Percentiles rank a stretch among this genome's conserved stretches.
These are phyloP conservation scores for Oligia latruncula DNA, from an alignment of 2,888 invertebrate species.

Conservation along the genomic window DNA sequence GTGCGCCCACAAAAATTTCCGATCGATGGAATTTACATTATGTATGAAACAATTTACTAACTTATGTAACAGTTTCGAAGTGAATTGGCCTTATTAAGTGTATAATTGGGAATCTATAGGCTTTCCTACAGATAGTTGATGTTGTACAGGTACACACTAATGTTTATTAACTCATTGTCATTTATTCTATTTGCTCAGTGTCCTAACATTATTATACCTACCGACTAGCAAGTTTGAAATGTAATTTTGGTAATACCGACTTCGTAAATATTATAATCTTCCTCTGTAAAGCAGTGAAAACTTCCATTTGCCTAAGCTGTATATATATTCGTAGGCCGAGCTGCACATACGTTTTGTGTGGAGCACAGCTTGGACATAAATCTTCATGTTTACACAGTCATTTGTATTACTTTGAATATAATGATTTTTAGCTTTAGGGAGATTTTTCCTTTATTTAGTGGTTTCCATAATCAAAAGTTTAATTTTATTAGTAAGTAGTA, in stretches of 20 bases:
- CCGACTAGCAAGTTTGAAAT: slow-evolving; percentile 3
- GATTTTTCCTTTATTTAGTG: background rate
- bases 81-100: background rate
- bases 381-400: background rate
- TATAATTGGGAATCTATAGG: slow-evolving; percentile 3
- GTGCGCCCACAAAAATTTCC: background rate
- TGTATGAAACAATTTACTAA: background rate
- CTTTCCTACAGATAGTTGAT: background rate
- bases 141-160: background rate
- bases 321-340: background rate
- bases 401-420: background rate
- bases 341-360: background rate
- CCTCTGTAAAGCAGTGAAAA: slow-evolving; percentile 2
- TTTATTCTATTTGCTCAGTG: slow-evolving; percentile 17
- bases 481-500: slow-evolving; percentile 3
- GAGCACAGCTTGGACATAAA: background rate
- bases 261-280: slow-evolving; percentile 1
- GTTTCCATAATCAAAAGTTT: background rate
- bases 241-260: slow-evolving; percentile 36
- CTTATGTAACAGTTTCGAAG: background rate
- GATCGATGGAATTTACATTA: background rate
- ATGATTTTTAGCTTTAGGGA: background rate
- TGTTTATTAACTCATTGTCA: background rate
- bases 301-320: slow-evolving; percentile 14
- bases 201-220: slow-evolving; percentile 14